A percentile compares a stretch with the other conserved stretches of the same genome.
phyloP scores from a whole-genome alignment of 2,797 vertebrate species.

The Sebastes hubbsi region DNA sequence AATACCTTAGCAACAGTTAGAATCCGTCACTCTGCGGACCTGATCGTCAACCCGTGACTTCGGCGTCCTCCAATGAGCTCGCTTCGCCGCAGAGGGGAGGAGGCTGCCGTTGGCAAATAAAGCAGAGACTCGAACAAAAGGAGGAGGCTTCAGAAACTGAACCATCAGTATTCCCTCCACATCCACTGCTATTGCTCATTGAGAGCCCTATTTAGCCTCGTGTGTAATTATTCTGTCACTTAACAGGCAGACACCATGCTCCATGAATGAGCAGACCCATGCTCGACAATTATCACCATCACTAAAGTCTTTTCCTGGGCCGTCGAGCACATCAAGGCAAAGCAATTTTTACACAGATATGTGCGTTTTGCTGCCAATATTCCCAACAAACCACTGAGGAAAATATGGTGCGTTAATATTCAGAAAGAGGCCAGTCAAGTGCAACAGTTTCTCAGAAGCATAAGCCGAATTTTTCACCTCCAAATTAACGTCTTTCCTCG shows the following conservation, averaged over 20 bases:
- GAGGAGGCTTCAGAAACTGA: slow-evolving; percentile 51
- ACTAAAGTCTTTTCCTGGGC: slow-evolving; percentile 50
- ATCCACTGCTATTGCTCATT: slow-evolving; percentile 65
- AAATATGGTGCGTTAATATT: slow-evolving; percentile 52
- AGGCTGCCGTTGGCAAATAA: slow-evolving; percentile 49
- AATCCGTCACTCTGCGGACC: slow-evolving; percentile 52
- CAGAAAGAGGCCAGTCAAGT: slow-evolving; percentile 31
- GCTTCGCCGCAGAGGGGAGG: slow-evolving; percentile 58
- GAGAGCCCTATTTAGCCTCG: slow-evolving; percentile 60
- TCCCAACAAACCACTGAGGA: slow-evolving; percentile 10
- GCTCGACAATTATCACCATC: slow-evolving; percentile 70
- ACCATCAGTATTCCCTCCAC: slow-evolving; percentile 79
- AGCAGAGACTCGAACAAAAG: slow-evolving; percentile 71
- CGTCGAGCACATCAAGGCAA: slow-evolving; percentile 37
- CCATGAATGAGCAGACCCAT: slow-evolving; percentile 60
- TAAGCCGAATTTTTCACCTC: neutral
- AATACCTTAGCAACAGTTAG: slow-evolving; percentile 75
- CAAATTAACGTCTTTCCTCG: slow-evolving; percentile 4
- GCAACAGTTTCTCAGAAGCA: slow-evolving; percentile 44
- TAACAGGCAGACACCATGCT: slow-evolving; percentile 67
- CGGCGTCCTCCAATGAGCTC: slow-evolving; percentile 69
- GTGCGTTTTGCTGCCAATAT: slow-evolving; percentile 22
- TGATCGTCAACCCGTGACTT: slow-evolving; percentile 55
- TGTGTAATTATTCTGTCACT: slow-evolving; percentile 84
- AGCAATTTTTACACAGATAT: slow-evolving; percentile 52